Percentiles rank a stretch among this genome's conserved stretches.
phyloP scores from a whole-genome alignment of 1,140 invertebrate species.

The Drosophila kikkawai region DNA sequence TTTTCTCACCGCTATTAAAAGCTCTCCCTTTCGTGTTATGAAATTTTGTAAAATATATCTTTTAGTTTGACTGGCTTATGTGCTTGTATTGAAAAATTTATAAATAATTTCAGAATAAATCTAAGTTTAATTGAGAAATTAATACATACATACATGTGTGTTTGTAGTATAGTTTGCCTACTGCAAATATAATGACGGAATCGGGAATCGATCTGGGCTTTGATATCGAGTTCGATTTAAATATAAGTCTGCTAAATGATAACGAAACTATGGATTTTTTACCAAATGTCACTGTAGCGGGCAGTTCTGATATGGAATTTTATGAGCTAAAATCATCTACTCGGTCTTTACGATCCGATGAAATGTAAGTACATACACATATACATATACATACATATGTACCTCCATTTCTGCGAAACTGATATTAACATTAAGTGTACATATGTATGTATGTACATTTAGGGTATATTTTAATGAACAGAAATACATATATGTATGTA shows the following conservation, averaged over 20 bases:
- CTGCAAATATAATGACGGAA: constrained; percentile 27
- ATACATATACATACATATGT: not conserved
- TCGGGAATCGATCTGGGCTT: constrained; percentile 44
- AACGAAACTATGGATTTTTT: constrained; percentile 38
- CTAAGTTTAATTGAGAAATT: not conserved
- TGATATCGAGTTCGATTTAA: constrained; percentile 46
- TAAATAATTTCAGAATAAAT: not conserved
- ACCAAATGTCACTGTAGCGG: constrained; percentile 34
- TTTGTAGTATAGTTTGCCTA: not conserved
- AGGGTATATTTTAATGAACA: not conserved
- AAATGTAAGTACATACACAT: constrained; percentile 30
- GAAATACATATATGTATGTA: not conserved
- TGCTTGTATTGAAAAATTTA: constrained; percentile 8
- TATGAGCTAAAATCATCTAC: constrained; percentile 41
- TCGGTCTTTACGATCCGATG: constrained; percentile 30
- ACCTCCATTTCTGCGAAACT: not conserved
- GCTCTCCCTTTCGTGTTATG: constrained; percentile 32
- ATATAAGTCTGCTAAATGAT: constrained; percentile 37
- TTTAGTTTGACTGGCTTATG: not conserved
- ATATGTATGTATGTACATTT: not conserved
- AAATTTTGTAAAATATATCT: constrained; percentile 19
- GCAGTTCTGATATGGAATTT: constrained; percentile 41
- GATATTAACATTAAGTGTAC: not conserved
- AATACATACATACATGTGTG: not conserved
- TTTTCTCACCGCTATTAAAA: constrained; percentile 48